phyloP scores from a whole-genome alignment of 2,797 vertebrate species.

The Xenops minutus region DNA sequence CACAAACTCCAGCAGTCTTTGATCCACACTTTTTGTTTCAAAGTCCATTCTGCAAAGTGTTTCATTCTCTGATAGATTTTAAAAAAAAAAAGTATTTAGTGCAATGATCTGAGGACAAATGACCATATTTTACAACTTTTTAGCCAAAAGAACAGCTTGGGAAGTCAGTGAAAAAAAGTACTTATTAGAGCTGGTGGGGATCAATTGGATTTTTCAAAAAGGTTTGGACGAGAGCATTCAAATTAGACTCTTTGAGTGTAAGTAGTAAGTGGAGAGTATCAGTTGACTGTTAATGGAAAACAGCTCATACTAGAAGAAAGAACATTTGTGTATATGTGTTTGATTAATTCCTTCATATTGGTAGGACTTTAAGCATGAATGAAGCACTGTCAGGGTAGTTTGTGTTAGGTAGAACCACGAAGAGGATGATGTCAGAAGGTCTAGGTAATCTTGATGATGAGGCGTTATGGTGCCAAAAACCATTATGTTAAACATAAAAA shows the following conservation, averaged over 20 bases:
- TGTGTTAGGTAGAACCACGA: neutral
- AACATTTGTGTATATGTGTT: neutral
- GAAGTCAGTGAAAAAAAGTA: neutral
- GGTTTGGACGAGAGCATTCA: neutral
- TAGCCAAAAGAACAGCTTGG: neutral
- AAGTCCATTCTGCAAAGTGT: neutral
- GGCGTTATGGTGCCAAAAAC: neutral
- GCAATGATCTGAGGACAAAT: neutral
- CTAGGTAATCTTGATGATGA: neutral
- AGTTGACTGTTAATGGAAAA: neutral
- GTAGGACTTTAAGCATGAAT: neutral
- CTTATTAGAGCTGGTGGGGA: neutral
- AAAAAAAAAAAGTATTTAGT: neutral
- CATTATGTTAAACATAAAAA: neutral
- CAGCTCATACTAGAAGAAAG: neutral
- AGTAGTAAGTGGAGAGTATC: neutral
- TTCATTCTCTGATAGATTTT: neutral
- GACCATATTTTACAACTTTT: neutral
- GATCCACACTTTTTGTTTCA: no score
- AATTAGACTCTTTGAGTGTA: neutral
- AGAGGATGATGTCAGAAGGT: neutral
- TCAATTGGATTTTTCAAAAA: neutral
- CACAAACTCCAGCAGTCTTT: neutral
- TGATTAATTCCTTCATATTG: neutral
- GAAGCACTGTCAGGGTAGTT: neutral